phyloP scores from a whole-genome alignment of 30 jellyfish, hydroid and myxozoan genomes.

The Clytia hemisphaerica region DNA sequence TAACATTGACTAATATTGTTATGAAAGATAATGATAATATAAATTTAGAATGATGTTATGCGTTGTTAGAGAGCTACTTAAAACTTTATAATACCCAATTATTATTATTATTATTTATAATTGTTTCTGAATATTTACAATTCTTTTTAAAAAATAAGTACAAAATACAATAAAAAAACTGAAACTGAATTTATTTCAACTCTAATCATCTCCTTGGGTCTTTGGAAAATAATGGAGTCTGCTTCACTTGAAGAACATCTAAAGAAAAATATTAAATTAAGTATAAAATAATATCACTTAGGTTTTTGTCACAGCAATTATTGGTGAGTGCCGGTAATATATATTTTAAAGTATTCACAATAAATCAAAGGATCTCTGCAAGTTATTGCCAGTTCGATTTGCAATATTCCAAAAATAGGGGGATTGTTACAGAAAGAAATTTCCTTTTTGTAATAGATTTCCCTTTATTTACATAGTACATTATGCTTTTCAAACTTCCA shows the following conservation, averaged over 20 bases:
- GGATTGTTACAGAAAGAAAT: no score
- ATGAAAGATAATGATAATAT: neutral
- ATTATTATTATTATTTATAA: neutral
- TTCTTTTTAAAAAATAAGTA: neutral
- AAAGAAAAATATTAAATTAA: neutral
- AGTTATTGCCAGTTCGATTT: no score
- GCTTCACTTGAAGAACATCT: conserved; percentile 32
- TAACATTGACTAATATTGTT: no score
- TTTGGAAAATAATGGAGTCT: conserved; percentile 19
- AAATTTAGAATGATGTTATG: neutral
- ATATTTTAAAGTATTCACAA: neutral
- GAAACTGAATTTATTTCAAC: neutral
- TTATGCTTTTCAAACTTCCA: neutral
- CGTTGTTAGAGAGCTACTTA: no score
- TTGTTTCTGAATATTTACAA: neutral
- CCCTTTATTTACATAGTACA: neutral
- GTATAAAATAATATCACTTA: neutral
- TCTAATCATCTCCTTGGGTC: neutral
- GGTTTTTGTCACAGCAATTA: neutral
- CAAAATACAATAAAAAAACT: neutral
- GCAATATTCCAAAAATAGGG: no score
- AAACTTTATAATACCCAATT: no score
- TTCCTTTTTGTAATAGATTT: neutral
- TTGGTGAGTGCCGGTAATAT: neutral
- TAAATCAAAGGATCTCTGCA: no score